These are phyloP conservation scores for Drosophila bifasciata DNA, from an alignment of 1,140 invertebrate species.

Conservation along the genomic window DNA sequence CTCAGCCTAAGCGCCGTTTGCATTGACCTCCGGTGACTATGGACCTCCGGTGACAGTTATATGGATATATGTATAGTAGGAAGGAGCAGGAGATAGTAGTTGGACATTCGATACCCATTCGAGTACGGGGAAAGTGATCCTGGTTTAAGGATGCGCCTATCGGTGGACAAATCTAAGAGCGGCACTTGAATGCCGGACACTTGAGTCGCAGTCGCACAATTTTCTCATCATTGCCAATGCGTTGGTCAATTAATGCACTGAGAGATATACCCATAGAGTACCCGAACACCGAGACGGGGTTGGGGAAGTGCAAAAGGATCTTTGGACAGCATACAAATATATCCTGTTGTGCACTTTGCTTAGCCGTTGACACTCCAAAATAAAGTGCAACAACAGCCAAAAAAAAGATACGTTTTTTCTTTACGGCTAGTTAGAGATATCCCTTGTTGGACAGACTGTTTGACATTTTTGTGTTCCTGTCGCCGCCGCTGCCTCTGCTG, in stretches of 20 bases:
- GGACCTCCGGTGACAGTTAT: constrained; percentile 66
- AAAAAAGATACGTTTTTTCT: constrained; percentile 68
- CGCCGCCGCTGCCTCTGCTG: constrained; percentile 52
- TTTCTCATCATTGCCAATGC: constrained; percentile 77
- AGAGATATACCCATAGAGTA: constrained; percentile 22
- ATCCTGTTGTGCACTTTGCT: constrained; percentile 72
- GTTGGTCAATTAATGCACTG: constrained; percentile 73
- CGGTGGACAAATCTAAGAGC: constrained; percentile 63
- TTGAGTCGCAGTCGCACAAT: constrained; percentile 65
- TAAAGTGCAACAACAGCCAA: constrained; percentile 75
- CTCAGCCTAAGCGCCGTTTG: constrained; percentile 44
- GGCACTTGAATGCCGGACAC: constrained; percentile 71
- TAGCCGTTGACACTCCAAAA: constrained; percentile 76
- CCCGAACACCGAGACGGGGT: neutral
- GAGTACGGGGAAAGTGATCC: constrained; percentile 57
- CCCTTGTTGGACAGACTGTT: constrained; percentile 70
- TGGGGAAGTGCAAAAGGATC: constrained; percentile 29
- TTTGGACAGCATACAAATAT: constrained; percentile 51
- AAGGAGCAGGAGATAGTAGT: constrained; percentile 36
- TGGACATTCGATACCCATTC: constrained; percentile 60
- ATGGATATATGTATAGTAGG: neutral
- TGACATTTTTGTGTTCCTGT: constrained; percentile 74
- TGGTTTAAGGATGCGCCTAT: constrained; percentile 52
- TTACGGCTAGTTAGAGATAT: constrained; percentile 80
- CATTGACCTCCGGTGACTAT: constrained; percentile 31